Percentiles rank a stretch among this genome's conserved stretches.
phyloP scores from a whole-genome alignment of 2,888 invertebrate genomes.

The Synergus umbraculus region DNA sequence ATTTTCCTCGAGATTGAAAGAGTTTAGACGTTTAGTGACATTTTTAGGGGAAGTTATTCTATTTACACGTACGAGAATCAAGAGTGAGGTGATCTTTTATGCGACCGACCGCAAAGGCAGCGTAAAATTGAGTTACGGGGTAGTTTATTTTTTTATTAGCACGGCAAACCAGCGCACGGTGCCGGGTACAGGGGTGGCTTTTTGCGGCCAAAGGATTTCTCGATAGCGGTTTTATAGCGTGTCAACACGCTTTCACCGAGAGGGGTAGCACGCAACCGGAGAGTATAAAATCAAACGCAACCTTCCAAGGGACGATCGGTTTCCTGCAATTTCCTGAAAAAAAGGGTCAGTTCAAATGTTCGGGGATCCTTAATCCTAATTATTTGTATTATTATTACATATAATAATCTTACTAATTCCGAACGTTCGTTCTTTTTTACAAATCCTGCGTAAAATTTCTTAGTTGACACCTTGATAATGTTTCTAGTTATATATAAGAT shows the following conservation, averaged over 20 bases:
- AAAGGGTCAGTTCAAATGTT: not conserved
- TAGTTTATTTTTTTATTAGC: slow-evolving; percentile 74
- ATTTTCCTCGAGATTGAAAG: not conserved
- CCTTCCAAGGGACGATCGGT: slow-evolving; percentile 43
- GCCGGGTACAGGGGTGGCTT: slow-evolving; percentile 66
- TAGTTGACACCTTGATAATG: no score
- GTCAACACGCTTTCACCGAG: slow-evolving; percentile 74
- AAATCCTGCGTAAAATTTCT: no score
- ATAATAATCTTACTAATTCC: no score
- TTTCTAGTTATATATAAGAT: no score
- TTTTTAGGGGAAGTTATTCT: slow-evolving; percentile 27
- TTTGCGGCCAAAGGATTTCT: slow-evolving; percentile 75
- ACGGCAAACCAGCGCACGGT: slow-evolving; percentile 58
- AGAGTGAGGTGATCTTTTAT: slow-evolving; percentile 34
- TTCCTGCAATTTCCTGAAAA: slow-evolving; percentile 44
- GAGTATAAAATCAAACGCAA: slow-evolving; percentile 50
- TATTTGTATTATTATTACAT: not conserved
- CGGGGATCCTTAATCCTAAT: not conserved
- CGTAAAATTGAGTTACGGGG: slow-evolving; percentile 74
- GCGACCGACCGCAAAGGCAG: slow-evolving; percentile 60
- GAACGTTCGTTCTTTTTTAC: no score
- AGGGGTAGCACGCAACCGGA: slow-evolving; percentile 54
- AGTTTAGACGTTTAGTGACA: not conserved
- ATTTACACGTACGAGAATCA: slow-evolving; percentile 60
- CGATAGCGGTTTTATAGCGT: slow-evolving; percentile 76